A percentile compares a stretch with the other conserved stretches of the same genome.
Conservation (phyloP, 2,113 vertebrate genomes). For the Nansenia antarctica region DNA sequence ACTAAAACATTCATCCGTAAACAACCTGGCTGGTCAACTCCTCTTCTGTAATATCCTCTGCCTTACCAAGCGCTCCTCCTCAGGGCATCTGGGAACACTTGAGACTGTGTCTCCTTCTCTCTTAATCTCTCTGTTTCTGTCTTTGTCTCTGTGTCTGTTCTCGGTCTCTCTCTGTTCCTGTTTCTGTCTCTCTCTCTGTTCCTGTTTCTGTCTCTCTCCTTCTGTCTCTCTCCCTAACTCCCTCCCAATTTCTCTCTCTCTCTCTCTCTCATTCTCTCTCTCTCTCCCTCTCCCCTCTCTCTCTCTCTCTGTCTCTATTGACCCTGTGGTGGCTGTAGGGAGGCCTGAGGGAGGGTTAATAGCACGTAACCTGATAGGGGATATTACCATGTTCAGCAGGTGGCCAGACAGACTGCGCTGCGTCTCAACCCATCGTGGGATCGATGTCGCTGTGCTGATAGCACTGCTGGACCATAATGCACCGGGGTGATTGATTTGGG, state of each 20-base stretch:
- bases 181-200: not conserved
- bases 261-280: not conserved
- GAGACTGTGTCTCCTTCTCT: not conserved
- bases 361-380: conserved; percentile 39
- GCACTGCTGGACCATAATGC: not conserved
- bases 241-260: too few species aligned
- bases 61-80: not conserved
- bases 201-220: not conserved
- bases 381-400: conserved; percentile 42
- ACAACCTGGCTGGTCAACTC: too few species aligned
- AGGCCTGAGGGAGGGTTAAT: not conserved
- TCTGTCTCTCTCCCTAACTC: too few species aligned
- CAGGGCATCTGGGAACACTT: conserved; percentile 2
- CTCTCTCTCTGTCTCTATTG: not conserved
- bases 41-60: too few species aligned
- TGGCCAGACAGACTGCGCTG: conserved; percentile 26
- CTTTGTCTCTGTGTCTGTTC: not conserved
- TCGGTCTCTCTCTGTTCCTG: not conserved
- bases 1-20: not conserved
- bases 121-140: not conserved
- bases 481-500: conserved; percentile 2
- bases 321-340: not conserved
- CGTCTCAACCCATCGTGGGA: not conserved
- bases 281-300: not conserved
- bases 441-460: not conserved